phyloP scores from a whole-genome alignment of 2,797 vertebrate species.

The Rallus crepitans region DNA sequence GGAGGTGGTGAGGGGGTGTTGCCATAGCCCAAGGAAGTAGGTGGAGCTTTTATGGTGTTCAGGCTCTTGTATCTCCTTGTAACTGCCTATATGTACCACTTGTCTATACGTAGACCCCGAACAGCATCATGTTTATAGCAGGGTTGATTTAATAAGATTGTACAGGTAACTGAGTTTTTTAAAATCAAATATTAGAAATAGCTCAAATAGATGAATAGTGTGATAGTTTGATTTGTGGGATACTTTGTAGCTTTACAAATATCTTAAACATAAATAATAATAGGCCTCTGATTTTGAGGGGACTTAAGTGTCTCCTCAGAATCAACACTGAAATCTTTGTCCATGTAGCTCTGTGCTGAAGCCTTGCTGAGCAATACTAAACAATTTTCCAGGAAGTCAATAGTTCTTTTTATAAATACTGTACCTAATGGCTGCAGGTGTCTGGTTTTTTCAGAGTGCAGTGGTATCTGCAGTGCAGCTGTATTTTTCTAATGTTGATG shows the following conservation, averaged over 20 bases:
- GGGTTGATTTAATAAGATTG: neutral
- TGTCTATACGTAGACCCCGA: neutral
- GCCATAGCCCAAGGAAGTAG: neutral
- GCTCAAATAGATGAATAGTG: neutral
- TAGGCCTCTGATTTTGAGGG: neutral
- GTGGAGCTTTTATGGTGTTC: neutral
- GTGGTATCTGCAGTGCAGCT: neutral
- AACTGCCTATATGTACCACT: neutral
- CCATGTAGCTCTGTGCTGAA: neutral
- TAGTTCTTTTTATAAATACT: neutral
- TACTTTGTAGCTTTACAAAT: neutral
- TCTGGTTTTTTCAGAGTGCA: neutral
- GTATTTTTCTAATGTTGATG: neutral
- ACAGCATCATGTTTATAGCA: fast-evolving
- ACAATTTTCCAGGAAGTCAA: neutral
- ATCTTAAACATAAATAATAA: neutral
- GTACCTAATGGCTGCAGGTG: neutral
- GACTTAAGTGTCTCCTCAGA: neutral
- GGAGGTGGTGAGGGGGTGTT: neutral
- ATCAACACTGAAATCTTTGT: neutral
- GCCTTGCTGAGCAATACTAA: neutral
- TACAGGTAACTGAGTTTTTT: neutral
- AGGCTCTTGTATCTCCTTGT: neutral
- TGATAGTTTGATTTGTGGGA: neutral
- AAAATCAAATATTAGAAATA: neutral